These are phyloP conservation scores for Cryptophagus acutangulus DNA, from an alignment of 2,888 invertebrate genomes.

Conservation along the genomic window DNA sequence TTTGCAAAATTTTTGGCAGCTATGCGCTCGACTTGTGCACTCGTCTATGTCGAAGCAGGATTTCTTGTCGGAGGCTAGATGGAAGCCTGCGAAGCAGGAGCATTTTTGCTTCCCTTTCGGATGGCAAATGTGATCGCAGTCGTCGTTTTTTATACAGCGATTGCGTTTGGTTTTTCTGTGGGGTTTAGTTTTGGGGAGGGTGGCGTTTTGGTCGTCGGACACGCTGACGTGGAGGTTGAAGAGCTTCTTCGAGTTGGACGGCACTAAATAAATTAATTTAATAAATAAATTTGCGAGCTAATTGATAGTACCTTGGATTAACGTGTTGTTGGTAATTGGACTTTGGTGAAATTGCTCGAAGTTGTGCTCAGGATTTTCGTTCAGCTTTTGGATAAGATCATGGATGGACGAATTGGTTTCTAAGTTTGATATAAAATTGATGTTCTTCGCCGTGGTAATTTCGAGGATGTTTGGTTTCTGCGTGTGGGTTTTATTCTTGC, in stretches of 20 bases:
- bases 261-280: too few relatives aligned
- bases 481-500: constrained; percentile 16
- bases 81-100: constrained; percentile 49
- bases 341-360: constrained; percentile 18
- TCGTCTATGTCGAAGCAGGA: constrained; percentile 54
- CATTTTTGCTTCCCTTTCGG: constrained; percentile 45
- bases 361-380: constrained; percentile 21
- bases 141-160: constrained; percentile 41
- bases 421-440: constrained; percentile 9
- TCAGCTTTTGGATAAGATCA: constrained; percentile 20
- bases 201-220: neutral
- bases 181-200: neutral
- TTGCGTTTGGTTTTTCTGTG: constrained; percentile 13
- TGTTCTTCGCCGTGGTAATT: constrained; percentile 17
- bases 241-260: neutral
- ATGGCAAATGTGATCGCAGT: constrained; percentile 50
- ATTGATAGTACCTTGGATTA: constrained; percentile 2
- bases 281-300: neutral
- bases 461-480: constrained; percentile 18
- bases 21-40: constrained; percentile 51
- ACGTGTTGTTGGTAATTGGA: too few relatives aligned
- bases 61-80: constrained; percentile 39
- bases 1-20: constrained; percentile 54
- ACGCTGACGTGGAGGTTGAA: constrained; percentile 7
- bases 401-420: constrained; percentile 15